Percentiles rank a stretch among this genome's conserved stretches.
Evolutionary conservation across 1,140 invertebrate genomes (phyloP).

Genomic region (Meloidogyne exigua): DNA sequence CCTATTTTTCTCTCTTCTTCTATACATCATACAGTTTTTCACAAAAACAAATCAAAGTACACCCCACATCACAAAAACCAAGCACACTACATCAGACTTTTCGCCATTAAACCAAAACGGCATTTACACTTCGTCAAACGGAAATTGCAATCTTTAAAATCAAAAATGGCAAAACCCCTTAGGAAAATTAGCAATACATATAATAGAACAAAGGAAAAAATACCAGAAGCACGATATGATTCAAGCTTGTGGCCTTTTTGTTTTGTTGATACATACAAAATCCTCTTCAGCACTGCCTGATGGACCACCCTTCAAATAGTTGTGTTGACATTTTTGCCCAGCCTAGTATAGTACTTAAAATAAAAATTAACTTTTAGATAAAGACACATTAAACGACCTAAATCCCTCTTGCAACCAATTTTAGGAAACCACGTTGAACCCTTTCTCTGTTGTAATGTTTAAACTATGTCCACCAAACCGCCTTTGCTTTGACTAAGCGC

Average conservation of each 20-base stretch:
- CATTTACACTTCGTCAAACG: too few relatives aligned
- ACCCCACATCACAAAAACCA: too few relatives aligned
- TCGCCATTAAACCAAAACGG: too few relatives aligned
- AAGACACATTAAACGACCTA: slow-evolving; percentile 88
- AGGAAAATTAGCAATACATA: too few relatives aligned
- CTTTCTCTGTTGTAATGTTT: slow-evolving; percentile 98
- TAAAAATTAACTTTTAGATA: slow-evolving; percentile 76
- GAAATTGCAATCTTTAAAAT: too few relatives aligned
- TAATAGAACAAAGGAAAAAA: too few relatives aligned
- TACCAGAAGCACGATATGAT: slow-evolving; percentile 92
- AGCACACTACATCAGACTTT: too few relatives aligned
- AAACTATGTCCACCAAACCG: slow-evolving; percentile 99
- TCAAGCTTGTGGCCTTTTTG: slow-evolving; percentile 99
- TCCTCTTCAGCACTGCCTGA: slow-evolving; percentile 99
- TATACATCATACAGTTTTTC: too few relatives aligned
- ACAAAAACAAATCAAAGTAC: too few relatives aligned
- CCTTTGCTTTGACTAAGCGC: slow-evolving; percentile 98
- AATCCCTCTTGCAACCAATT: slow-evolving; percentile 99
- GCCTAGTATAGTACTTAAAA: slow-evolving; percentile 66
- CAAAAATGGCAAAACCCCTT: too few relatives aligned
- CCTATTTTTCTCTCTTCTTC: too few relatives aligned
- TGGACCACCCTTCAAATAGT: slow-evolving; percentile 95
- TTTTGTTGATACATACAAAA: slow-evolving; percentile 98
- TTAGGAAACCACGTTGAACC: slow-evolving; percentile 78
- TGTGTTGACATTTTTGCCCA: slow-evolving; percentile 97